Evolutionary conservation across 1,140 invertebrate genomes (phyloP).

Genomic region (Pseudachorutes palmiensis): DNA sequence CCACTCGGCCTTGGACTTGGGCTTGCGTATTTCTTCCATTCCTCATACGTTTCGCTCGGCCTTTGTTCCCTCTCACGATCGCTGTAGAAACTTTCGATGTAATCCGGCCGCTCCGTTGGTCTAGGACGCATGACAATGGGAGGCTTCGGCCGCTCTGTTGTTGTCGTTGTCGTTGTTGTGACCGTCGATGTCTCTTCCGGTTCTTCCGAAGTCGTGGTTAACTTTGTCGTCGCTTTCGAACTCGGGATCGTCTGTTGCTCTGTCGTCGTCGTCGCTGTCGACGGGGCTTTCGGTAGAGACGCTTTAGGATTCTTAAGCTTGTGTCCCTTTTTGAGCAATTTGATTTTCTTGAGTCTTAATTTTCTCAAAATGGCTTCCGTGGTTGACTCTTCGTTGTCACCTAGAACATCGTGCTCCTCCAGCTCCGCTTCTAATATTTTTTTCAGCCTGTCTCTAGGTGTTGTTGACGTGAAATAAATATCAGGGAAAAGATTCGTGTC

Average conservation of each 20-base stretch:
- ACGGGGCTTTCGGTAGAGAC: neutral
- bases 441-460: constrained; percentile 3
- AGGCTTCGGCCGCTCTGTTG: constrained; percentile 1
- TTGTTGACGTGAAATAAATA: constrained; percentile 38
- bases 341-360: constrained; percentile 19
- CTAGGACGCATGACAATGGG: neutral
- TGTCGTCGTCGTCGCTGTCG: constrained; percentile 12
- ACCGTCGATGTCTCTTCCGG: too few relatives aligned
- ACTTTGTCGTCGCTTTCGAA: constrained; percentile 10
- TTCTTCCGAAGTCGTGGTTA: constrained; percentile 1
- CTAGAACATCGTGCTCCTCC: neutral
- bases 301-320: neutral
- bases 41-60: too few relatives aligned
- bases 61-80: neutral
- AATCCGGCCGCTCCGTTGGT: neutral
- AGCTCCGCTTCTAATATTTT: constrained; percentile 3
- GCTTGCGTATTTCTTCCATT: neutral
- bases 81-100: neutral
- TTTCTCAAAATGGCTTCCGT: constrained; percentile 13
- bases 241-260: neutral
- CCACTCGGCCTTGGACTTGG: too few relatives aligned
- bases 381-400: neutral
- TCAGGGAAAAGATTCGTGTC: constrained; percentile 37
- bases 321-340: constrained; percentile 12
- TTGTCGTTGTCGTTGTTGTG: constrained; percentile 4